Percentiles rank a stretch among this genome's conserved stretches.
phyloP scores from a whole-genome alignment of 2,797 vertebrate species.

The Harpagifer antarcticus region DNA sequence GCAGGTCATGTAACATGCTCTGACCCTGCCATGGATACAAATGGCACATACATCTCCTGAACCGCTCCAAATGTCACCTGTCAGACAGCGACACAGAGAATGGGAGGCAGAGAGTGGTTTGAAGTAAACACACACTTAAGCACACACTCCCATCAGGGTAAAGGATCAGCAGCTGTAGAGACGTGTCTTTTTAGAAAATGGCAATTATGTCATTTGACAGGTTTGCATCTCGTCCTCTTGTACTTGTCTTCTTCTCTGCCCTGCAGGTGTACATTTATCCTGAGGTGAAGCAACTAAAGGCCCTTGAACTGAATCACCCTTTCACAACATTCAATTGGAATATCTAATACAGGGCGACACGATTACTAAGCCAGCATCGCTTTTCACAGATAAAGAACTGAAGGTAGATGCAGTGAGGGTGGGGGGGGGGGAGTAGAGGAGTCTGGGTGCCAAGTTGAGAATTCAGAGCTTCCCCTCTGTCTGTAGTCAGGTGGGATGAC shows the following conservation, averaged over 20 bases:
- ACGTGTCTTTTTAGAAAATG: constrained; percentile 60
- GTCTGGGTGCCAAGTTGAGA: constrained; percentile 73
- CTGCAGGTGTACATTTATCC: constrained; percentile 40
- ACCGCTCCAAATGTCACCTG: constrained; percentile 82
- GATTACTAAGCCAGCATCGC: constrained; percentile 34
- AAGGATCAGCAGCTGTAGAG: constrained; percentile 44
- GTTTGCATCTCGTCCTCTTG: constrained; percentile 45
- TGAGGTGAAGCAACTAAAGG: constrained; percentile 40
- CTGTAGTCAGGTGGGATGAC: constrained; percentile 85
- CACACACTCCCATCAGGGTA: constrained; percentile 44
- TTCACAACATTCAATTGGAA: constrained; percentile 50
- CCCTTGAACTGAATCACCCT: constrained; percentile 41
- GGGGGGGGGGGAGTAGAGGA: constrained; percentile 42
- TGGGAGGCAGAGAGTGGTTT: constrained; percentile 51
- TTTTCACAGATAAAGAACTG: constrained; percentile 49
- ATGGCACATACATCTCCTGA: constrained; percentile 82
- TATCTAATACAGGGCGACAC: constrained; percentile 37
- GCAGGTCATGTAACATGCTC: constrained; percentile 80
- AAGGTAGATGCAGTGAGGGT: constrained; percentile 48
- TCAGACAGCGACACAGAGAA: constrained; percentile 65
- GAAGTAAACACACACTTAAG: constrained; percentile 60
- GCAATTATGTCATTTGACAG: constrained; percentile 70
- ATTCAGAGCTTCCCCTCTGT: constrained; percentile 75
- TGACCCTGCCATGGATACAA: constrained; percentile 83
- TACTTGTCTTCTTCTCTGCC: constrained; percentile 31